Percentiles rank a stretch among this genome's conserved stretches.
These are phyloP conservation scores for Parnassius mnemosyne DNA, from an alignment of 2,888 invertebrate species.

Conservation along the genomic window DNA sequence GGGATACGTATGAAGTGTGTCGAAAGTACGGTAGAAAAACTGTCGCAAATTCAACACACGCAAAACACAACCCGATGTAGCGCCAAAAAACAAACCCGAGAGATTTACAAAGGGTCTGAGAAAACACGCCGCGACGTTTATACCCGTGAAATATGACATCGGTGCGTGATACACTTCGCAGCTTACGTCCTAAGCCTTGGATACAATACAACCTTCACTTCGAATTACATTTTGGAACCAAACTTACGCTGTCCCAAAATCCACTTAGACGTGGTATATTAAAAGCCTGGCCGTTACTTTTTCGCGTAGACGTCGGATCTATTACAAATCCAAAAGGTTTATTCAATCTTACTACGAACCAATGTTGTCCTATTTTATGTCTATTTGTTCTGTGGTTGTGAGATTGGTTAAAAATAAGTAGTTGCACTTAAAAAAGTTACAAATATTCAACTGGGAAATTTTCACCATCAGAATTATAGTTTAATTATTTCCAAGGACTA, in stretches of 20 bases:
- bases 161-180: constrained; percentile 25
- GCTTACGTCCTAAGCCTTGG: constrained; percentile 20
- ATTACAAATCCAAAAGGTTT: too few species aligned
- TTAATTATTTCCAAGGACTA: too few species aligned
- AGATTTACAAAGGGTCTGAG: constrained; percentile 25
- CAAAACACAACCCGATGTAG: constrained; percentile 11
- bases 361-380: too few species aligned
- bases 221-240: constrained; percentile 19
- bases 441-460: too few species aligned
- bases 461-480: too few species aligned
- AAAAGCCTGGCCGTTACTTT: not conserved
- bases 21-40: constrained; percentile 4
- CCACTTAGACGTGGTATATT: constrained; percentile 9
- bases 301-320: too few species aligned
- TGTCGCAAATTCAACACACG: constrained; percentile 17
- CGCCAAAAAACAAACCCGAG: constrained; percentile 15
- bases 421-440: too few species aligned
- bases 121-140: constrained; percentile 21
- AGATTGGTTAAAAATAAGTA: too few species aligned
- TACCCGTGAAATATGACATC: constrained; percentile 24
- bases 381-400: too few species aligned
- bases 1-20: constrained; percentile 5
- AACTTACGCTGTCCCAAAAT: constrained; percentile 15
- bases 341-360: too few species aligned
- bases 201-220: constrained; percentile 21